Evolutionary conservation across 2,888 invertebrate genomes (phyloP).

Genomic region (Pandemis corylana): DNA sequence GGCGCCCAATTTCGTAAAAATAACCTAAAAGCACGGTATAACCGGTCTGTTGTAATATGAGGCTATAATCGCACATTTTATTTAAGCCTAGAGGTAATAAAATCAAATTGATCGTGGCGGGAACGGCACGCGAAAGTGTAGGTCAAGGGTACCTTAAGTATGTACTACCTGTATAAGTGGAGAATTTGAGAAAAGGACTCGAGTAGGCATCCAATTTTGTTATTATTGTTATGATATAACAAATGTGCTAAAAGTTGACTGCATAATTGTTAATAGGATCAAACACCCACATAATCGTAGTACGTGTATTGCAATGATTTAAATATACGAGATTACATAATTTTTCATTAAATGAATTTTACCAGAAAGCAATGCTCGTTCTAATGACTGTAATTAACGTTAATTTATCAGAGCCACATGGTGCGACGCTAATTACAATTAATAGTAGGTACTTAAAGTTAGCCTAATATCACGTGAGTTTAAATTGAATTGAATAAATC

Average conservation of each 20-base stretch:
- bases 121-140: slow-evolving; percentile 32
- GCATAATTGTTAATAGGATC: no score
- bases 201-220: background rate
- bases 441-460: background rate
- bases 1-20: slow-evolving; percentile 30
- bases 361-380: slow-evolving; percentile 4
- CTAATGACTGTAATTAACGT: slow-evolving; percentile 9
- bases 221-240: background rate
- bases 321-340: background rate
- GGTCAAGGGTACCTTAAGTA: slow-evolving; percentile 30
- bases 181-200: background rate
- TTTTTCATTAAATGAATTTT: slow-evolving; percentile 2
- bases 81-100: slow-evolving; percentile 37
- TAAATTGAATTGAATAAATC: background rate
- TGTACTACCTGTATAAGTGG: background rate
- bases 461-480: background rate
- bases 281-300: no score
- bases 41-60: slow-evolving; percentile 24
- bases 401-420: background rate
- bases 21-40: slow-evolving; percentile 31
- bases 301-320: background rate
- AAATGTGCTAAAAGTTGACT: no score
- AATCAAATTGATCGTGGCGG: slow-evolving; percentile 35
- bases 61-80: slow-evolving; percentile 39
- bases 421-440: slow-evolving; percentile 5